Percentiles rank a stretch among this genome's conserved stretches.
These are phyloP conservation scores for Girardia tigrina DNA, from an alignment of 2,888 invertebrate species.

Conservation along the genomic window DNA sequence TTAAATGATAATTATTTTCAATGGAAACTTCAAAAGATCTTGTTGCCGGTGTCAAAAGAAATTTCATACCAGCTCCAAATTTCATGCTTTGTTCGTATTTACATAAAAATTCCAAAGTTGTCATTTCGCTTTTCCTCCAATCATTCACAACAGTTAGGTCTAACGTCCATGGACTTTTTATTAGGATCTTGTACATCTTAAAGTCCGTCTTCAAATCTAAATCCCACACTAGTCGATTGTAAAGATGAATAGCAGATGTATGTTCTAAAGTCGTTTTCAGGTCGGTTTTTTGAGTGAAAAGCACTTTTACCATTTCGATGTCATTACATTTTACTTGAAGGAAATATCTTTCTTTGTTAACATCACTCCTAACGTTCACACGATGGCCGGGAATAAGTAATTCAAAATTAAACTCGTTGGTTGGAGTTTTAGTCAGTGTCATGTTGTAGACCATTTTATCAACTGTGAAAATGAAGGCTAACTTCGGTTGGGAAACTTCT, in stretches of 20 bases:
- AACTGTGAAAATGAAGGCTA: background rate
- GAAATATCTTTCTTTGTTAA: background rate
- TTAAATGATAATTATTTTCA: background rate
- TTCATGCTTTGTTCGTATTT: constrained; percentile 1
- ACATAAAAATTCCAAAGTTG: background rate
- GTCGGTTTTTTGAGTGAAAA: background rate
- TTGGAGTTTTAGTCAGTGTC: no score
- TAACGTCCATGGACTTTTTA: background rate
- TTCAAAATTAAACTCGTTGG: no score
- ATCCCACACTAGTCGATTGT: background rate
- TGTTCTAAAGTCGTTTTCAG: background rate
- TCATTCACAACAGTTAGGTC: background rate
- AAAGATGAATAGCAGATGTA: background rate
- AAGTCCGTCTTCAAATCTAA: background rate
- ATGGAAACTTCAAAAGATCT: background rate
- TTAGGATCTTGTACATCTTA: background rate
- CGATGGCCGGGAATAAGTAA: no score
- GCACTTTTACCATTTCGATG: background rate
- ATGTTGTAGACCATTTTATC: no score
- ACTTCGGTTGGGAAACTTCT: background rate
- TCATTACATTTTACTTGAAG: background rate
- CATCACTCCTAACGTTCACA: no score
- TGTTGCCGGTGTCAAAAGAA: background rate
- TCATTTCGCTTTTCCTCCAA: background rate
- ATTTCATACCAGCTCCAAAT: background rate